A percentile compares a stretch with the other conserved stretches of the same genome.
Evolutionary conservation across 2,888 invertebrate genomes (phyloP).

Genomic region (Metallyticus violacea): DNA sequence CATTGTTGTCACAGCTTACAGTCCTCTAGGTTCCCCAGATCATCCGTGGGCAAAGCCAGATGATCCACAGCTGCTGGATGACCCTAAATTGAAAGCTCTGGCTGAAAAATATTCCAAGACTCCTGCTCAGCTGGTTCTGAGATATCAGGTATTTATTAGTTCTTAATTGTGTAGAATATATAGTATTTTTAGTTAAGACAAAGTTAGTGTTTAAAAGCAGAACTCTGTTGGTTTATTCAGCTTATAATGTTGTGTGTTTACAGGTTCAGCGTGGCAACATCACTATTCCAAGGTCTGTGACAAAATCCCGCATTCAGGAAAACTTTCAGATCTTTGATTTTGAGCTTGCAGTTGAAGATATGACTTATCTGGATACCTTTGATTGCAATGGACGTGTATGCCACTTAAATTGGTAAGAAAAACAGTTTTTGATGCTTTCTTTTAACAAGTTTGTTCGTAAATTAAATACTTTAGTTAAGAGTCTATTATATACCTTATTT

Average conservation of each 20-base stretch:
- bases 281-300: constrained; percentile 48
- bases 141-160: constrained; percentile 53
- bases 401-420: constrained; percentile 35
- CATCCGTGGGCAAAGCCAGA: constrained; percentile 66
- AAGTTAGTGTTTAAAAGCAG: neutral
- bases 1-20: constrained; percentile 66
- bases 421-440: too few relatives aligned
- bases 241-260: constrained; percentile 31
- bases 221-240: neutral
- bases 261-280: constrained; percentile 44
- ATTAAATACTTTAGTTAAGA: too few relatives aligned
- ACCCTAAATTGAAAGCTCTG: constrained; percentile 60
- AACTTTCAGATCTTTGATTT: constrained; percentile 46
- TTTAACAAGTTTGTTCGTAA: too few relatives aligned
- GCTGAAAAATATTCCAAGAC: constrained; percentile 65
- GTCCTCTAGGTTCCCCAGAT: constrained; percentile 50
- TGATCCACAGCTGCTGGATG: constrained; percentile 68
- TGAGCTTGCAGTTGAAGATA: constrained; percentile 42
- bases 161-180: neutral
- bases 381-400: constrained; percentile 40
- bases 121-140: constrained; percentile 66
- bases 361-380: constrained; percentile 40
- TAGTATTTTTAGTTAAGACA: neutral
- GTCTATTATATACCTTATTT: too few relatives aligned
- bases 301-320: constrained; percentile 42